Percentiles rank a stretch among this genome's conserved stretches.
phyloP scores from a whole-genome alignment of 2,888 invertebrate genomes.

The Tuta absoluta region DNA sequence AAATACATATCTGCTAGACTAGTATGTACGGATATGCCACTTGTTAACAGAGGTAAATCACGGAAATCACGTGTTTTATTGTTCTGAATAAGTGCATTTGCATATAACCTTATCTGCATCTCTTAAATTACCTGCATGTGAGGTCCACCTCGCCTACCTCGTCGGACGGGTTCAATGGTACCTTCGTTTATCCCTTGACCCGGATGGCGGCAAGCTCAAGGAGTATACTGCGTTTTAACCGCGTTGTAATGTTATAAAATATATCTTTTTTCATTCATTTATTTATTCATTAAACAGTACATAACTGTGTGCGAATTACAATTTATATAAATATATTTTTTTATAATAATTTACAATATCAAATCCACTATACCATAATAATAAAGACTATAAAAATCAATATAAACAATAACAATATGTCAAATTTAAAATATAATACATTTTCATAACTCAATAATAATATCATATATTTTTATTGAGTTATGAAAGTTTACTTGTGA shows the following conservation, averaged over 20 bases:
- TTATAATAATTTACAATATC: no score
- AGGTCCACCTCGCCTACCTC: neutral
- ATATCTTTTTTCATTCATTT: neutral
- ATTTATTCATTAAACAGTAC: no score
- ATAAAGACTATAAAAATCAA: no score
- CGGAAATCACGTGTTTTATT: neutral
- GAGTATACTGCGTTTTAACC: neutral
- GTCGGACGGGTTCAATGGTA: slow-evolving; percentile 24
- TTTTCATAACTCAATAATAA: no score
- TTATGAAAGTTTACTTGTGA: no score
- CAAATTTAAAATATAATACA: no score
- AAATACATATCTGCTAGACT: neutral
- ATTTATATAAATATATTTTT: no score
- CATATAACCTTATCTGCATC: slow-evolving; percentile 11
- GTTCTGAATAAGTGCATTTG: neutral
- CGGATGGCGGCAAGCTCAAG: slow-evolving; percentile 25
- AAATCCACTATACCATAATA: no score
- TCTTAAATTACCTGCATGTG: neutral
- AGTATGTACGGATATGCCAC: neutral
- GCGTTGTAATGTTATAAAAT: neutral
- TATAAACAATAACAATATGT: no score
- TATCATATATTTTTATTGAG: no score
- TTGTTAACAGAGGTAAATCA: neutral
- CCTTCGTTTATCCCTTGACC: slow-evolving; percentile 37
- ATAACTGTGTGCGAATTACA: no score